Conservation (phyloP, 2,888 invertebrate species). For the Brenthis ino region DNA sequence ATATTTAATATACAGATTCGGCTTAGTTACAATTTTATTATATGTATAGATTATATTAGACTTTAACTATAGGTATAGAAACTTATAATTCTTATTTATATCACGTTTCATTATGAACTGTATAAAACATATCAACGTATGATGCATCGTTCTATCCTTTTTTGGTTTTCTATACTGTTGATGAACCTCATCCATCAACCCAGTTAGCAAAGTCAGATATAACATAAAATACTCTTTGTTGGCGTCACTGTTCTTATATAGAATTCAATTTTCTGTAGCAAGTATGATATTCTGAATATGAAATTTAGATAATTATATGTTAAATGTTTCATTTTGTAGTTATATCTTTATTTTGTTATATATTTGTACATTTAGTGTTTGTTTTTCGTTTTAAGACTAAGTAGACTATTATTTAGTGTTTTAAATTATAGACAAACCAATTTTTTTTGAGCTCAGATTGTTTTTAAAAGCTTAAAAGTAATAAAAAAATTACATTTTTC, state of each 20-base stretch:
- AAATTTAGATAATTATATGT: background rate
- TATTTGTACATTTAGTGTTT: no score
- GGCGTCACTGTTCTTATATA: conserved; percentile 26
- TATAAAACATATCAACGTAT: conserved; percentile 32
- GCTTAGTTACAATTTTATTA: no score
- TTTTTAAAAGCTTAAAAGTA: no score
- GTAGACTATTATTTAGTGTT: no score
- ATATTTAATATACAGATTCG: no score
- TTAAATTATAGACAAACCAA: no score
- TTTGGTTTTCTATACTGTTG: conserved; percentile 32
- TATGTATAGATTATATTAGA: no score
- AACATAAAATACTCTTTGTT: conserved; percentile 23
- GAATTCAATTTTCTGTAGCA: conserved; percentile 7
- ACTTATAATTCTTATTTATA: conserved; percentile 6
- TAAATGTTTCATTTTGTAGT: background rate
- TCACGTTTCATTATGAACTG: conserved; percentile 19
- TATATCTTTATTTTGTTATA: background rate
- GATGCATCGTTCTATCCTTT: conserved; percentile 24
- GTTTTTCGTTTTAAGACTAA: no score
- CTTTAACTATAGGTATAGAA: no score
- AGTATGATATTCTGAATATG: background rate
- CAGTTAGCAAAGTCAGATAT: conserved; percentile 24
- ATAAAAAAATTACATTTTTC: no score
- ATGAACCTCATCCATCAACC: conserved; percentile 40
- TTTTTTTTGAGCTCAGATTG: no score